Evolutionary conservation across 2,888 invertebrate genomes (phyloP).

Genomic region (Leptinotarsa haldemani): DNA sequence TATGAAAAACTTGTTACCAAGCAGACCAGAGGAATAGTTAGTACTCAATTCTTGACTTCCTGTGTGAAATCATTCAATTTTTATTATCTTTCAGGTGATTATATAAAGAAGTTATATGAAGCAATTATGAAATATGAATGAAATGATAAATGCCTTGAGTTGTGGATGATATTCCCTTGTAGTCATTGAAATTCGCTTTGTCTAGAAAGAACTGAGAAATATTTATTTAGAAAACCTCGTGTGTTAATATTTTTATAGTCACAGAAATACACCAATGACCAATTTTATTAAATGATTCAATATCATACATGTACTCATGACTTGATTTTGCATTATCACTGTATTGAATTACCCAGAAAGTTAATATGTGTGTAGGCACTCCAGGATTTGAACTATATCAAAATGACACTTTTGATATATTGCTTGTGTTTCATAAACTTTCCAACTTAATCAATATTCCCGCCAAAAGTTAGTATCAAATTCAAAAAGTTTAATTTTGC

Average conservation of each 20-base stretch:
- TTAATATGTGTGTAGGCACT: no score
- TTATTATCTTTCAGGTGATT: background rate
- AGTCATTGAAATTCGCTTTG: background rate
- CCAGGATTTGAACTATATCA: no score
- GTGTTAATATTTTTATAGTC: background rate
- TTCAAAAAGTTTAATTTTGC: no score
- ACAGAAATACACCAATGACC: background rate
- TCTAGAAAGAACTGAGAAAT: background rate
- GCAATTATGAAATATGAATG: background rate
- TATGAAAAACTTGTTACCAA: constrained; percentile 11
- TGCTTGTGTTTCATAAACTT: no score
- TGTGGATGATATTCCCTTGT: background rate
- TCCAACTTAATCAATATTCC: no score
- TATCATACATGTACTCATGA: no score
- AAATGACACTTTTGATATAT: no score
- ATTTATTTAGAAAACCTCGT: background rate
- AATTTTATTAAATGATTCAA: no score
- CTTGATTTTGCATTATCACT: no score
- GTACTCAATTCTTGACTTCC: background rate
- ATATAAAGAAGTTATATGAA: background rate
- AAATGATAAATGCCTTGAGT: background rate
- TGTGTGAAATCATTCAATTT: background rate
- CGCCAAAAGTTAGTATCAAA: no score
- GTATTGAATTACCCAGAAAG: no score
- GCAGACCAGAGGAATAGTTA: constrained; percentile 7